phyloP scores from a whole-genome alignment of 92 coral and sea anemone genomes.

The Parazoanthus atlanticus region DNA sequence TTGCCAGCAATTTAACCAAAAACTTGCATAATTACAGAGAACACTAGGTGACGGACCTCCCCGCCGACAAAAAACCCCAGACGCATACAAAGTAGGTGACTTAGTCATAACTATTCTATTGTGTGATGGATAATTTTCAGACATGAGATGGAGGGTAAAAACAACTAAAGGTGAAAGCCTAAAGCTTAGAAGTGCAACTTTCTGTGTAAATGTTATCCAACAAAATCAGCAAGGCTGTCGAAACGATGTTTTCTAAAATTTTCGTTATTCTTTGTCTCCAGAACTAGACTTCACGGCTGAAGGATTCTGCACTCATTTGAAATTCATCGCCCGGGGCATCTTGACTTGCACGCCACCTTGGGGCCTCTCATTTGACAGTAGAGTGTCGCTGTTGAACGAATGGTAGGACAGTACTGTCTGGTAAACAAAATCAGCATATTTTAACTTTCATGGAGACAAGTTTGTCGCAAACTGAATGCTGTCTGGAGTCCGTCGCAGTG shows the following conservation, averaged over 20 bases:
- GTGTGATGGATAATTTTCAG: neutral
- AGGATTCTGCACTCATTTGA: slow-evolving; percentile 32
- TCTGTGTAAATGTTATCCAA: neutral
- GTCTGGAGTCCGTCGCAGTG: slow-evolving; percentile 9
- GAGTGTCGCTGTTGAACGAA: slow-evolving; percentile 29
- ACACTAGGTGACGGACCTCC: neutral
- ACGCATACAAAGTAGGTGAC: slow-evolving; percentile 6
- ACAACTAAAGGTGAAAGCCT: neutral
- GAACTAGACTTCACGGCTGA: slow-evolving; percentile 36
- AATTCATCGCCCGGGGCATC: slow-evolving; percentile 51
- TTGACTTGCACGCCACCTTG: slow-evolving; percentile 37
- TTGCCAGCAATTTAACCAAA: neutral
- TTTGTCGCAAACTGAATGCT: slow-evolving; percentile 10
- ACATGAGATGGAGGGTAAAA: neutral
- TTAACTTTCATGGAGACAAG: slow-evolving; percentile 29
- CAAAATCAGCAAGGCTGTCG: neutral
- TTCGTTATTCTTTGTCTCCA: neutral
- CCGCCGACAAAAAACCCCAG: slow-evolving; percentile 22
- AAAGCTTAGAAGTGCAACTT: neutral
- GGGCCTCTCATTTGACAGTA: slow-evolving; percentile 46
- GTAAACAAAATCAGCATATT: slow-evolving; percentile 47
- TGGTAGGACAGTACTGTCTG: slow-evolving; percentile 39
- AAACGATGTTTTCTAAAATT: neutral
- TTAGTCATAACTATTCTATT: slow-evolving; percentile 37
- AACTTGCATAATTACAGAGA: neutral